Evolutionary conservation across 2,797 vertebrate genomes (phyloP).

Genomic region (Argya squamiceps): DNA sequence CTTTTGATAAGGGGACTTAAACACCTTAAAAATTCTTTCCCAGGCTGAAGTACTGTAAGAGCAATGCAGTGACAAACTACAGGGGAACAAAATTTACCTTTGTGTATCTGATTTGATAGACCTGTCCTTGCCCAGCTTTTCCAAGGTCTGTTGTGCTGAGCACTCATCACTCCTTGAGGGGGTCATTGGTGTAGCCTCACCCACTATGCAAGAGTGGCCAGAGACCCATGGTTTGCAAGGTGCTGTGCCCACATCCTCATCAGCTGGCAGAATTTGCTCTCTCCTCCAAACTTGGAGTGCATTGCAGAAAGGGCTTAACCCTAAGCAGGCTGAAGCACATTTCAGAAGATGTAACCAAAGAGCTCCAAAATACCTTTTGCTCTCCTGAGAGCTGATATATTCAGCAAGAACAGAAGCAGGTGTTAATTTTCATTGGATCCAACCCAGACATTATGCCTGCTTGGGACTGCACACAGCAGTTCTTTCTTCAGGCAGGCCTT

Average conservation of each 20-base stretch:
- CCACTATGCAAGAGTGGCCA: rapidly evolving
- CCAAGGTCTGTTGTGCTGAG: background rate
- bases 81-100: background rate
- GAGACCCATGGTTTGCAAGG: background rate
- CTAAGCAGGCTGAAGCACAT: background rate
- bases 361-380: background rate
- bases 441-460: background rate
- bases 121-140: background rate
- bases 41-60: background rate
- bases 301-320: background rate
- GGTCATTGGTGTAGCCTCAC: background rate
- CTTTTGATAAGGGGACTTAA: background rate
- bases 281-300: background rate
- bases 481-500: background rate
- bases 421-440: background rate
- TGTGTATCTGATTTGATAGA: background rate
- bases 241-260: rapidly evolving
- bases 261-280: background rate
- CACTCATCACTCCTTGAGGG: rapidly evolving
- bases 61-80: background rate
- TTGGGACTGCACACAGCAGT: background rate
- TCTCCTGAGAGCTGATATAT: background rate
- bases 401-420: background rate
- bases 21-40: background rate
- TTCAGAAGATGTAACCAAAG: background rate